phyloP scores from a whole-genome alignment of 1,140 invertebrate genomes.

The Bilobella aurantiaca region DNA sequence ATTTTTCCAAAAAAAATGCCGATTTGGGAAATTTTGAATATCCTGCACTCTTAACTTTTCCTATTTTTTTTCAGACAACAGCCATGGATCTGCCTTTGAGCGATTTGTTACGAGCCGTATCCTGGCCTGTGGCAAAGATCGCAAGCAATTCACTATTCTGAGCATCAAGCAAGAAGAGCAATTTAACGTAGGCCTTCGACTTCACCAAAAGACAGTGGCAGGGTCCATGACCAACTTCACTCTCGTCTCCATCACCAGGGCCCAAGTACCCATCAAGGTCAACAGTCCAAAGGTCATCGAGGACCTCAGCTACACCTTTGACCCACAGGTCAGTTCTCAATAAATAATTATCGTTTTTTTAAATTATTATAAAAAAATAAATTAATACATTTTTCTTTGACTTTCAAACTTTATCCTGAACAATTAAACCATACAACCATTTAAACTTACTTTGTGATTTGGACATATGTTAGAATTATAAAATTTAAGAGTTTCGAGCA shows the following conservation, averaged over 20 bases:
- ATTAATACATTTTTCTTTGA: too few species aligned
- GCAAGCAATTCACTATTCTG: slow-evolving; percentile 28
- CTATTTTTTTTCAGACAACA: not conserved
- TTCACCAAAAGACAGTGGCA: slow-evolving; percentile 20
- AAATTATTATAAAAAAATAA: too few species aligned
- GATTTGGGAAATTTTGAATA: not conserved
- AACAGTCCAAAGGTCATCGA: slow-evolving; percentile 21
- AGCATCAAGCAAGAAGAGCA: slow-evolving; percentile 29
- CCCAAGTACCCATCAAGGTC: not conserved
- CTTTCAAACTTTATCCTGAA: too few species aligned
- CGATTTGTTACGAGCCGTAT: slow-evolving; percentile 21
- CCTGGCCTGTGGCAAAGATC: slow-evolving; percentile 29
- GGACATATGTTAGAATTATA: too few species aligned
- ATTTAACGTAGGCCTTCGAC: slow-evolving; percentile 22
- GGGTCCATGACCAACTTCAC: slow-evolving; percentile 27
- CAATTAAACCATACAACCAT: too few species aligned
- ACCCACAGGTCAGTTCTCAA: too few species aligned
- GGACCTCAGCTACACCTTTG: slow-evolving; percentile 26
- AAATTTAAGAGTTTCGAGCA: too few species aligned
- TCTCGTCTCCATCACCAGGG: slow-evolving; percentile 11
- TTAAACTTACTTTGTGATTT: too few species aligned
- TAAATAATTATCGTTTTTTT: too few species aligned
- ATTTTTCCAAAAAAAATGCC: not conserved
- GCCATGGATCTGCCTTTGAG: slow-evolving; percentile 6
- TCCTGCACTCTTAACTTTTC: not conserved